A percentile compares a stretch with the other conserved stretches of the same genome.
phyloP scores from a whole-genome alignment of 2,113 vertebrate species.

The Ranitomeya imitator region DNA sequence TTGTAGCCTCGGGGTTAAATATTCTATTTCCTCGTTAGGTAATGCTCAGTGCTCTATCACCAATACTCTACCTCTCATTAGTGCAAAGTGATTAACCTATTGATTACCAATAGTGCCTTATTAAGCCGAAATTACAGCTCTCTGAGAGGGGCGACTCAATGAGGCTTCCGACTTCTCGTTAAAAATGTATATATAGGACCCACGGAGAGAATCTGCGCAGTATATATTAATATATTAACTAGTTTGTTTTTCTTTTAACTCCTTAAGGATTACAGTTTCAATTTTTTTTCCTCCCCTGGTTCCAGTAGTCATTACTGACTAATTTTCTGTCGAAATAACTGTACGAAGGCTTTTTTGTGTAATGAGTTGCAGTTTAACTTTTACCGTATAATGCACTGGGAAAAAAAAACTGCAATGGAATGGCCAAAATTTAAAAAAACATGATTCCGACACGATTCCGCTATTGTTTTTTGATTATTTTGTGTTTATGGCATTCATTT shows the following conservation, averaged over 20 bases:
- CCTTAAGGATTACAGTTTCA: background rate
- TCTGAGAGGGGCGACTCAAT: conserved; percentile 32
- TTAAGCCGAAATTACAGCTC: conserved; percentile 55
- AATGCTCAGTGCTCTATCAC: conserved; percentile 20
- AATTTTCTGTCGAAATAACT: too few relatives aligned
- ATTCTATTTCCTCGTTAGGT: conserved; percentile 46
- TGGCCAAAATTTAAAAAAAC: too few relatives aligned
- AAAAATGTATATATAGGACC: conserved; percentile 52
- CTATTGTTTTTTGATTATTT: too few relatives aligned
- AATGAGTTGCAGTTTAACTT: too few relatives aligned
- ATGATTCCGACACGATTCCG: too few relatives aligned
- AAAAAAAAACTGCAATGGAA: too few relatives aligned
- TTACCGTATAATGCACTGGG: too few relatives aligned
- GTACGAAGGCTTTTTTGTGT: too few relatives aligned
- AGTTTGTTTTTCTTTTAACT: background rate
- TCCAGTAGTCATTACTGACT: too few relatives aligned
- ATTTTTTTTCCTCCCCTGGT: too few relatives aligned
- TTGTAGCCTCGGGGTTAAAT: conserved; percentile 42
- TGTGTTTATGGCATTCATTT: too few relatives aligned
- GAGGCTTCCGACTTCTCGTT: conserved; percentile 32
- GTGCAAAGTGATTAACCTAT: conserved; percentile 58
- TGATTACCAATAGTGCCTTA: conserved; percentile 58
- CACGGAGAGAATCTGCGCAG: background rate
- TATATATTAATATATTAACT: conserved; percentile 42
- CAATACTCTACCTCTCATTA: conserved; percentile 55